Evolutionary conservation across 2,113 vertebrate species (phyloP), one percentile per base, ranked within the genome.

Genomic region (Elanus axillaris): DNA sequence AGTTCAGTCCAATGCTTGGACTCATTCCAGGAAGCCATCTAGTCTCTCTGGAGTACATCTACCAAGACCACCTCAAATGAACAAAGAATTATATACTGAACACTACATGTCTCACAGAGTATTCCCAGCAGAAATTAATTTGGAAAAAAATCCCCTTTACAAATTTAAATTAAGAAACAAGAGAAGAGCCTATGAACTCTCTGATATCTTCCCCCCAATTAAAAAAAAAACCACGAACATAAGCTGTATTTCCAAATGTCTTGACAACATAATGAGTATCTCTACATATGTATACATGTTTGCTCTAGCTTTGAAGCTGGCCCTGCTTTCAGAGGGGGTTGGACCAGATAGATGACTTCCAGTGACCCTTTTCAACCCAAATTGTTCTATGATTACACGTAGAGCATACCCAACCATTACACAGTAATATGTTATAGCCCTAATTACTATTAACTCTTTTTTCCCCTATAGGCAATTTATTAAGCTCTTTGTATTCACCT

Each of bases 281-380:
- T 59, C 42, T 58, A 38, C 13, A 12, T 18, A 60, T 2, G 7
- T 7, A 34, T 6, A 56, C 0, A 0, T 4, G 9, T 43, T 78
- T 90, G 31, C 58, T 81, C n/a, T 38, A 11, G 72, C 34, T 78
- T 52, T 60, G 62, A 93, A 68, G 71, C 21, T 75, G 38, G 40
- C 26, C 40, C n/a, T 71, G 53, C 27, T 48, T 36, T 75, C 36
- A 72, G 58, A 43, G n/a, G 25, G 25, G 15, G 29, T 7, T 93
- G n/a, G 32, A 81, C 47, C 16, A 78, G 40, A 75, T 0, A 67
- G 52, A 59, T 72, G 58, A 86, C 82, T 83, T 82, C 40, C 71
- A 90, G 50, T 2, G 25, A 86, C 45, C 48, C 27, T 12, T 77
- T 73, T 48, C n/a, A 88, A 77, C 58, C 58, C 43, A 47, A 55